Percentiles rank a stretch among this genome's conserved stretches.
Evolutionary conservation across 2,797 vertebrate species (phyloP).

Genomic region (Lutjanus campechanus): DNA sequence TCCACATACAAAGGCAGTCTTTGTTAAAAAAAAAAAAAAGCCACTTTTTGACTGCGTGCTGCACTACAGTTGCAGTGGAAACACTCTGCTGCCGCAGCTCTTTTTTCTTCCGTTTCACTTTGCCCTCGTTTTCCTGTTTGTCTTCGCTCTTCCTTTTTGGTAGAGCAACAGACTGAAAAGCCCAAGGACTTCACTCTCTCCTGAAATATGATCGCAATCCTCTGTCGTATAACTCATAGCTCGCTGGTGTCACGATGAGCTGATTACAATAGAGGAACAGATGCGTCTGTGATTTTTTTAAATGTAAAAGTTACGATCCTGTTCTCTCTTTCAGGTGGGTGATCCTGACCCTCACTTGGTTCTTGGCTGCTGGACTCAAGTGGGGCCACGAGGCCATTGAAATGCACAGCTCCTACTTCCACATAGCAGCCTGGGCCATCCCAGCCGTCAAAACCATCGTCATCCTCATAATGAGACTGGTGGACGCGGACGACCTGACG

Average conservation of each 20-base stretch:
- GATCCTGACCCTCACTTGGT: constrained; percentile 98
- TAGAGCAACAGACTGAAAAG: constrained; percentile 23
- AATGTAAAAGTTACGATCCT: not conserved
- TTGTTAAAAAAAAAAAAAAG: constrained; percentile 30
- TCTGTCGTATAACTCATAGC: constrained; percentile 23
- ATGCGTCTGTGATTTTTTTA: not conserved
- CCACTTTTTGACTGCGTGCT: constrained; percentile 36
- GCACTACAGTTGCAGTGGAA: constrained; percentile 57
- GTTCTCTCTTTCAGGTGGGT: constrained; percentile 95
- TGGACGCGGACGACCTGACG: constrained; percentile 95
- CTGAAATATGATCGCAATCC: constrained; percentile 32
- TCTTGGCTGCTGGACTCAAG: constrained; percentile 96
- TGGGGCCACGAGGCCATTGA: constrained; percentile 99
- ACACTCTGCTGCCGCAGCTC: constrained; percentile 56
- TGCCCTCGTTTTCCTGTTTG: constrained; percentile 66
- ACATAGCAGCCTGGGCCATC: constrained; percentile 99
- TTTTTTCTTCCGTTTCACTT: constrained; percentile 70
- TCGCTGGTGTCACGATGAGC: constrained; percentile 25
- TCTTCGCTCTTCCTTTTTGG: constrained; percentile 38
- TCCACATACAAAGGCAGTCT: constrained; percentile 37
- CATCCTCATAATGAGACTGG: constrained; percentile 97
- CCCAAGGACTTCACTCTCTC: constrained; percentile 23
- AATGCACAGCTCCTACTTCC: constrained; percentile 99
- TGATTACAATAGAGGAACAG: constrained; percentile 11
- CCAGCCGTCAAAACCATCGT: constrained; percentile 98